Evolutionary conservation across 2,797 vertebrate species (phyloP), one percentile per base, ranked within the genome.

Genomic region (Rousettus madagascariensis): DNA sequence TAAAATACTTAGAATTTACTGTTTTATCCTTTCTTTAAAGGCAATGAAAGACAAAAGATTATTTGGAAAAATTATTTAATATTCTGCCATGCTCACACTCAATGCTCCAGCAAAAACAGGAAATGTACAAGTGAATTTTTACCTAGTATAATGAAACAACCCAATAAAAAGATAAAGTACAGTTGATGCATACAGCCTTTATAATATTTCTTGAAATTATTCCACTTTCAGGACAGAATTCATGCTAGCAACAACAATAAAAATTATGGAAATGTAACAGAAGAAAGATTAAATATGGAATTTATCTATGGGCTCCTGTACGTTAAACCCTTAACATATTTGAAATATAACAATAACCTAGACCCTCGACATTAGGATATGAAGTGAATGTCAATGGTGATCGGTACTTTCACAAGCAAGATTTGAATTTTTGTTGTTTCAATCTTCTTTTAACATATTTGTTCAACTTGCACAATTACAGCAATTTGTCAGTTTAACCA

Each of bases 211-310:
- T 94, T 97, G 74, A 96, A 97, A 92, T 95, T 91, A 91, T 53
- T 97, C 61, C 55, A 74, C 79, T 93, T 96, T 97, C 96, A 94
- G 78, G 57, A 86, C 90, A 71, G 93, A 94, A 96, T 97, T 95
- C 88, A 80, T 65, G 89, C 69, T 95, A 84, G 95, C 94, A 95
- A 96, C 65, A 94, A 80, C 97, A 96, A 74, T 96, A 94, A 95
- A 94, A 97, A 96, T 91, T 90, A 94, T 61, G 74, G 63, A 94
- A 96, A 92, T 94, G 77, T 84, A 97, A 95, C 91, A 93, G 68
- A 87, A 95, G 87, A 96, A 78, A 90, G 95, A 96, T 96, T 95
- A 97, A 97, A 95, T 96, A 94, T 71, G 86, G 84, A 16, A 93
- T 97, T 97, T 96, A 94, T 95, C 93, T 92, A 59, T 36, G 55